Conservation (phyloP, 2,888 invertebrate genomes). For the Capitulum mitella region DNA sequence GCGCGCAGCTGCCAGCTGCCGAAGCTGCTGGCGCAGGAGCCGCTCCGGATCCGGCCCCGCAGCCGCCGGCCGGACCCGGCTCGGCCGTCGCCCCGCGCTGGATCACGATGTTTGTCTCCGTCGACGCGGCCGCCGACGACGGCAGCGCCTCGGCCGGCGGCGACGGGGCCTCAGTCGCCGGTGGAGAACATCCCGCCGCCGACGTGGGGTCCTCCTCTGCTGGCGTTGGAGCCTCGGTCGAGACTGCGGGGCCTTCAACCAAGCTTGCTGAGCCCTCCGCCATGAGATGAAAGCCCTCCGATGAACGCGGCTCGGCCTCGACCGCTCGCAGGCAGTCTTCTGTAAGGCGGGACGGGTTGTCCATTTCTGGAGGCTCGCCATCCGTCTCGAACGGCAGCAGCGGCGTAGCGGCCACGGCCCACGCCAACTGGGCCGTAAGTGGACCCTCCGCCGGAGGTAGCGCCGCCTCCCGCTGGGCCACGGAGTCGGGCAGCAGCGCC, state of each 20-base stretch:
- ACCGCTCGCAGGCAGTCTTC: too few relatives aligned
- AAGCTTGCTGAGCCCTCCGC: too few relatives aligned
- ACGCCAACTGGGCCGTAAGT: background rate
- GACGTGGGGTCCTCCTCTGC: background rate
- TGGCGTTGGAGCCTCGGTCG: background rate
- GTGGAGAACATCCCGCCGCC: background rate
- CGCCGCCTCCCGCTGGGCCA: too few relatives aligned
- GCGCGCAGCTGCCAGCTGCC: background rate
- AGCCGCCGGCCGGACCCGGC: background rate
- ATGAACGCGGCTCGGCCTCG: background rate
- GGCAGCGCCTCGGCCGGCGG: too few relatives aligned
- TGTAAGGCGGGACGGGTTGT: background rate
- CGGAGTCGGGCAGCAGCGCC: too few relatives aligned
- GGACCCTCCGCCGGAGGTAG: too few relatives aligned
- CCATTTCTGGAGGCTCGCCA: background rate
- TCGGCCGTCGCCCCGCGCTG: background rate
- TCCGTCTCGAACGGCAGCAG: background rate
- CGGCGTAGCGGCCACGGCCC: background rate
- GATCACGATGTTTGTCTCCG: slow-evolving; percentile 1
- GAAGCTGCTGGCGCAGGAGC: background rate
- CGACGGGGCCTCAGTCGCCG: too few relatives aligned
- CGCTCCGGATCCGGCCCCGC: background rate
- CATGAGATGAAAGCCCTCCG: background rate
- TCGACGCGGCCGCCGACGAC: too few relatives aligned
- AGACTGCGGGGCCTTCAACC: background rate